Base-by-base conservation (phyloP, 2,888 invertebrate species). In the Pseudococcus jackbeardsleyi region DNA sequence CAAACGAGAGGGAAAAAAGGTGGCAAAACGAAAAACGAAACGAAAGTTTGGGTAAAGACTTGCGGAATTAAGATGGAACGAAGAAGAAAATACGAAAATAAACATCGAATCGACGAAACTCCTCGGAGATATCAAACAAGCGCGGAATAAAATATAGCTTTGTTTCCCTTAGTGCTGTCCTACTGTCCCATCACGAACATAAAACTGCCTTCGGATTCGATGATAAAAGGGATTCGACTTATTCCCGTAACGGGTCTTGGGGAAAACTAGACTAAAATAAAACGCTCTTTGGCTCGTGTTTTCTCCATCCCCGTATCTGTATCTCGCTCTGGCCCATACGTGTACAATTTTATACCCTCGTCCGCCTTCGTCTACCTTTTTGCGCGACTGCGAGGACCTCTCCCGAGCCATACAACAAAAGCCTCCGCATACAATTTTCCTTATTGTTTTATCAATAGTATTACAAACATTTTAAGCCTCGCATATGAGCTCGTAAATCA, bases 141-240 rank as follows among this genome's bases (percentile, higher is more conserved):
- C 79, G 54, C 88, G 42, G 88, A 88, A 88, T 88, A 88, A 88
- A 88, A 88, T 88, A 88, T 88, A 88, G 88, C 88, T 88, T 88
- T 88, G 88, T 88, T 88, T 88, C 79, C 82, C 79, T 82, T 88
- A 79, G 88, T 54, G 54, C 79, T 82, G 88, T 88, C 88, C 88
- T 88, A 79, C 79, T 88, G 88, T 88, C 88, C 88, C 88, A 88
- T 88, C 88, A 88, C 88, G 88, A 88, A 88, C 88, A 88, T 88
- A 88, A 88, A 88, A 88, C 88, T 88, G 88, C 88, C 88, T 88
- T 88, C 82, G 42, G 88, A 86, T 39, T 79, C 88, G 88, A 88
- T 88, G 88, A 88, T 88, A 88, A 82, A 88, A 88, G 79, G 88
- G 88, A 88, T 88, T 79, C 87, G 88, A 77, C 88, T 50, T 88